Base-by-base conservation (phyloP, 2,113 vertebrate species). In the Trinectes maculatus region DNA sequence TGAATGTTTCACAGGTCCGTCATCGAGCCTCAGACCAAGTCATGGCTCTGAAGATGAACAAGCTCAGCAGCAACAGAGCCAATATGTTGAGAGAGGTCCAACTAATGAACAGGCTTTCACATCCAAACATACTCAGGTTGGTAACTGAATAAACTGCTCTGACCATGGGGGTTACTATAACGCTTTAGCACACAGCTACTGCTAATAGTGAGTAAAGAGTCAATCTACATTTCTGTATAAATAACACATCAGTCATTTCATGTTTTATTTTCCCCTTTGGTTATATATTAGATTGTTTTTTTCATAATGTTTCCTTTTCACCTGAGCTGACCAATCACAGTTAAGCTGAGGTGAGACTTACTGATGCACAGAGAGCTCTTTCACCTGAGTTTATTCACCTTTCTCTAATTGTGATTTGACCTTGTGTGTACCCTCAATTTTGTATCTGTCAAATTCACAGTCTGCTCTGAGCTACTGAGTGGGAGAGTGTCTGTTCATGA, bases 1-100 rank as follows among this genome's bases (percentile, higher is more conserved):
- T 47, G 3, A 19, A 28, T 79, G 33, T 77, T 57, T 80, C 77
- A 1, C 86, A 99, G 97, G 97, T 99, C 33, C 92, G 94, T 29
- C 97, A 99, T 83, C 93, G 93, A 85, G 94, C 94, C 63, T 96
- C 97, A 39, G 96, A 93, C 86, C 97, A 99, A 77, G 94, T 99
- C 18, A 99, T 99, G 97, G 97, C 97, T 74, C 92, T 99, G 85
- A 99, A 99, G 93, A 99, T 98, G 97, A 99, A 99, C 91, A 98
- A 92, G 2, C 85, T 96, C 83, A 98, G 93, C 91, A 98, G 96
- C 89, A 99, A 99, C 92, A 91, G 97, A 84, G 96, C 96, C 22
- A 99, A 99, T 84, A 98, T 98, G 97, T 85, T 99, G 85, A 93
- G 96, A 83, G 97, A 99, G 74, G 95, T 99, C 44, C 97, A 99